Evolutionary conservation across 2,113 vertebrate genomes (phyloP).

Genomic region (Erinaceus europaeus): DNA sequence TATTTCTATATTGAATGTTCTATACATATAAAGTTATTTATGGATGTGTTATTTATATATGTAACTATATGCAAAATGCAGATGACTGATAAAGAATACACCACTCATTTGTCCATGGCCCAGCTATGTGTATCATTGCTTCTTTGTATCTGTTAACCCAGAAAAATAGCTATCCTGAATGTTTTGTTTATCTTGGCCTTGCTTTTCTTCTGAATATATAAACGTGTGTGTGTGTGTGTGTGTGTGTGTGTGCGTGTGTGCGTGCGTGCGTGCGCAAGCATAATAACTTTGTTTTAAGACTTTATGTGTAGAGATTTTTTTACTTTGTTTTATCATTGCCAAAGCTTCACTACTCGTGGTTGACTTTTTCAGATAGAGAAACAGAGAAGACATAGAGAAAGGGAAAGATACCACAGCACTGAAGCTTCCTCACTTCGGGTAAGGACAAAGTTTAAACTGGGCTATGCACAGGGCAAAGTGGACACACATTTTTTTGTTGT

Average conservation of each 20-base stretch:
- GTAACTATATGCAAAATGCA: neutral
- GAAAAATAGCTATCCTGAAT: neutral
- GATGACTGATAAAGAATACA: neutral
- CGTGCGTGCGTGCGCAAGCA: neutral
- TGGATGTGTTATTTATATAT: neutral
- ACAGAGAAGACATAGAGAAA: too few species aligned
- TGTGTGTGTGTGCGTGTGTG: too few species aligned
- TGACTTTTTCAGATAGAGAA: too few species aligned
- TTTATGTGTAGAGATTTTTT: neutral
- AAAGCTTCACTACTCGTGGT: too few species aligned
- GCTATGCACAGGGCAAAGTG: too few species aligned
- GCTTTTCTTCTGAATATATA: neutral
- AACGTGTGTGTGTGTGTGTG: too few species aligned
- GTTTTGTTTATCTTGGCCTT: neutral
- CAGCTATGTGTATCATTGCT: neutral
- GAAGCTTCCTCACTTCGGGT: too few species aligned
- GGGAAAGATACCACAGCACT: too few species aligned
- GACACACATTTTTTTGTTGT: too few species aligned
- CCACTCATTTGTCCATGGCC: neutral
- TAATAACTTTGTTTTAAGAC: neutral
- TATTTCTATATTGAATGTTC: too few species aligned
- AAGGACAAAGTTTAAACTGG: too few species aligned
- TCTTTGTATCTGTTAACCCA: neutral
- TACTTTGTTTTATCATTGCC: too few species aligned
- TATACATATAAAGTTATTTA: neutral